These are phyloP conservation scores for Ascidia mentula DNA, from an alignment of 23 tunicate species.

Conservation along the genomic window DNA sequence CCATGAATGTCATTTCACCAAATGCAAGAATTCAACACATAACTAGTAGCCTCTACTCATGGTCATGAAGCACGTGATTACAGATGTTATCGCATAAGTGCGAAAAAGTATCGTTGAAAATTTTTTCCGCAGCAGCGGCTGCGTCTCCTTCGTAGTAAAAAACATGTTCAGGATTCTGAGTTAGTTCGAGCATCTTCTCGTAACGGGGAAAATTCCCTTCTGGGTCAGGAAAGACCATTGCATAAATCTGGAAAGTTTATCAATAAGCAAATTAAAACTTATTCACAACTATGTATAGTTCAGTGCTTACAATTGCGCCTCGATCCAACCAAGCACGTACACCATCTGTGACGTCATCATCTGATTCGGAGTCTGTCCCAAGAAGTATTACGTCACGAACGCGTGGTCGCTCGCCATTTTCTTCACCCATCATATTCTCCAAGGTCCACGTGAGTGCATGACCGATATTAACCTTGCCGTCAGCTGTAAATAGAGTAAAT, in stretches of 20 bases:
- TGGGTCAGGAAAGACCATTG: background rate
- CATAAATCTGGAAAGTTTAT: background rate
- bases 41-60: background rate
- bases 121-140: background rate
- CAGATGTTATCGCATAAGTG: constrained; percentile 3
- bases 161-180: background rate
- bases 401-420: constrained; percentile 5
- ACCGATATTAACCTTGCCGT: constrained; percentile 11
- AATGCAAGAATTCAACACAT: background rate
- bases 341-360: constrained; percentile 21
- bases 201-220: constrained; percentile 11
- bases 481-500: no score
- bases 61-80: constrained; percentile 8
- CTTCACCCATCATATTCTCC: constrained; percentile 1
- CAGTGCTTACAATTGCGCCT: constrained; percentile 4
- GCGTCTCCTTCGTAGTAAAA: background rate
- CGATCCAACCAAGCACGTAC: background rate
- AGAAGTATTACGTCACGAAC: constrained; percentile 11
- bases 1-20: no score
- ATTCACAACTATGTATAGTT: background rate
- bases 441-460: constrained; percentile 5
- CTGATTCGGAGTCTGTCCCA: constrained; percentile 1
- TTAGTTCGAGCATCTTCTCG: constrained; percentile 7
- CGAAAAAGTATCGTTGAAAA: background rate
- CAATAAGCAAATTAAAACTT: background rate